These are phyloP conservation scores for Knipowitschia caucasica DNA, from an alignment of 2,797 vertebrate species.

Conservation along the genomic window DNA sequence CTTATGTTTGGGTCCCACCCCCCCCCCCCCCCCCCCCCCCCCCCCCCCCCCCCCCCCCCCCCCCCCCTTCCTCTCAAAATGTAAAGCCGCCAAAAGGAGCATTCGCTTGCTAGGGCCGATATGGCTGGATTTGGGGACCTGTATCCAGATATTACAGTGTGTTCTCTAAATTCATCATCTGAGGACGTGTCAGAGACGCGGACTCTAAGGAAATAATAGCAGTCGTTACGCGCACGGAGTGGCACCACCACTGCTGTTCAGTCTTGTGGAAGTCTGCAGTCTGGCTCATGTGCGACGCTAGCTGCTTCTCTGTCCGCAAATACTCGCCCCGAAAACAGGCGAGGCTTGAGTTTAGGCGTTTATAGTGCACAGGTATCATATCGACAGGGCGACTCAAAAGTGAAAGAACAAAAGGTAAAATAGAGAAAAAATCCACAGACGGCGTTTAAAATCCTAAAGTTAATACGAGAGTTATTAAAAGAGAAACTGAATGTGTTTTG, in stretches of 20 bases:
- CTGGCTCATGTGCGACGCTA: slow-evolving; percentile 57
- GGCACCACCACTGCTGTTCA: slow-evolving; percentile 40
- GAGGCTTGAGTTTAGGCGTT: too few species aligned
- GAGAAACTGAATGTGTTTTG: too few species aligned
- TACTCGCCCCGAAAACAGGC: too few species aligned
- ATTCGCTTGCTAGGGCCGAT: slow-evolving; percentile 10
- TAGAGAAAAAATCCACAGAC: too few species aligned
- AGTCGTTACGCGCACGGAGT: slow-evolving; percentile 61
- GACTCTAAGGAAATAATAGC: slow-evolving; percentile 58
- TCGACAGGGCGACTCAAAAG: too few species aligned
- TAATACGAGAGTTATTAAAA: too few species aligned
- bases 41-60: too few species aligned
- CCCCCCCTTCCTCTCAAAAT: too few species aligned
- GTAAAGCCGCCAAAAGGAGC: not conserved
- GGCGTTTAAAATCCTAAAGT: too few species aligned
- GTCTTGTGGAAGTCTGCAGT: slow-evolving; percentile 67
- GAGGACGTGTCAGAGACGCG: slow-evolving; percentile 38
- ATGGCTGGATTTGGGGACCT: slow-evolving; percentile 20
- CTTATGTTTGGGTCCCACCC: not conserved
- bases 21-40: too few species aligned
- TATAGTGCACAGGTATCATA: too few species aligned
- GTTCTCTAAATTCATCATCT: slow-evolving; percentile 63
- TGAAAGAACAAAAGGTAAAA: too few species aligned
- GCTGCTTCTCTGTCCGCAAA: slow-evolving; percentile 53
- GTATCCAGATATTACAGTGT: slow-evolving; percentile 45